Evolutionary conservation across 2,888 invertebrate genomes (phyloP).

Genomic region (Tigriopus californicus): DNA sequence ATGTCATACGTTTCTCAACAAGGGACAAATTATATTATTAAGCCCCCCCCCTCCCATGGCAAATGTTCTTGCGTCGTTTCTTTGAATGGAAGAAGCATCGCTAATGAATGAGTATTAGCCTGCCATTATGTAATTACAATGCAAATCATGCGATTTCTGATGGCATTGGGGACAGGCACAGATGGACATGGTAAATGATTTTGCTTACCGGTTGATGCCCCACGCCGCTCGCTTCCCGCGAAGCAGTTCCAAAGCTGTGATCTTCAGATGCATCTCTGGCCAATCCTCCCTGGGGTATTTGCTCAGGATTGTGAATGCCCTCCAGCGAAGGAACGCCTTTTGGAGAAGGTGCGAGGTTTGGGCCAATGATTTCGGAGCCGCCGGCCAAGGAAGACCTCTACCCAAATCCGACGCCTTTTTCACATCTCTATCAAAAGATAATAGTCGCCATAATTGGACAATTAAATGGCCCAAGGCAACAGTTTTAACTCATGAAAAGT

Average conservation of each 20-base stretch:
- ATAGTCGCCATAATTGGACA: constrained; percentile 16
- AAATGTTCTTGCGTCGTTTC: too few relatives aligned
- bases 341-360: constrained; percentile 41
- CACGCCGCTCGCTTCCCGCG: neutral
- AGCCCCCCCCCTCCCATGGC: too few relatives aligned
- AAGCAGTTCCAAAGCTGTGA: constrained; percentile 20
- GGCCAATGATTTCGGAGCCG: constrained; percentile 47
- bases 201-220: neutral
- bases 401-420: constrained; percentile 51
- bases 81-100: too few relatives aligned
- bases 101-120: too few relatives aligned
- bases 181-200: neutral
- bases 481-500: too few relatives aligned
- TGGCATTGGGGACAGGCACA: neutral
- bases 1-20: too few relatives aligned
- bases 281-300: constrained; percentile 62
- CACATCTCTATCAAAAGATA: constrained; percentile 32
- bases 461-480: too few relatives aligned
- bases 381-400: constrained; percentile 61
- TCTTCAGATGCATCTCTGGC: constrained; percentile 63
- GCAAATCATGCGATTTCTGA: too few relatives aligned
- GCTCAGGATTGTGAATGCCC: constrained; percentile 64
- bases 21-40: too few relatives aligned
- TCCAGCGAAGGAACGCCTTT: constrained; percentile 56
- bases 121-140: too few relatives aligned